A percentile compares a stretch with the other conserved stretches of the same genome.
Evolutionary conservation across 2,888 invertebrate species (phyloP).

Genomic region (Parnassius orleans): DNA sequence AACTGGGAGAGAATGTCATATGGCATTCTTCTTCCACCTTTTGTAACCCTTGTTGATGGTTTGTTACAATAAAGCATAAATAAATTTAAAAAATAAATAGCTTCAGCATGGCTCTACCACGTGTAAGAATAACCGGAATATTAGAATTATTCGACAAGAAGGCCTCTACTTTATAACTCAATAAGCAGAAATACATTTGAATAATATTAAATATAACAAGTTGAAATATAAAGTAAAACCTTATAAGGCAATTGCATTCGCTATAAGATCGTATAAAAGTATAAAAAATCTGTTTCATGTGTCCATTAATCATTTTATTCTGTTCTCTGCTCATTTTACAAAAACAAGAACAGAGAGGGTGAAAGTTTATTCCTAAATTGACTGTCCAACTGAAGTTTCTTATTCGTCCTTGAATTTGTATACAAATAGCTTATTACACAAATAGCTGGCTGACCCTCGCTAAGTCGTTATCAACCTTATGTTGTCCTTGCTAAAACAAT

Average conservation of each 20-base stretch:
- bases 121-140: too few relatives aligned
- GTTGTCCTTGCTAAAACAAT: too few relatives aligned
- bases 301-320: background rate
- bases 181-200: too few relatives aligned
- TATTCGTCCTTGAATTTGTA: slow-evolving; percentile 6
- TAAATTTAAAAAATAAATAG: too few relatives aligned
- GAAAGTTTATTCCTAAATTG: background rate
- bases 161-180: too few relatives aligned
- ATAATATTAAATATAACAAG: too few relatives aligned
- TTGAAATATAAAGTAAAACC: background rate
- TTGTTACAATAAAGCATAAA: too few relatives aligned
- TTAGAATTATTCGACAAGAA: too few relatives aligned
- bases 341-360: background rate
- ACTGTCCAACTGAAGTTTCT: background rate
- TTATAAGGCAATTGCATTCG: background rate
- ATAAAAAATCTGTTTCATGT: slow-evolving; percentile 1
- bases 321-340: background rate
- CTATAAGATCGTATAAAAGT: slow-evolving; percentile 4
- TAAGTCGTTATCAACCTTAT: background rate
- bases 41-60: too few relatives aligned
- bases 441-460: background rate
- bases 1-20: too few relatives aligned
- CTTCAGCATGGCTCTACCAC: too few relatives aligned
- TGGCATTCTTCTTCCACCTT: too few relatives aligned
- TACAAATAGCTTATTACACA: slow-evolving; percentile 14